A percentile compares a stretch with the other conserved stretches of the same genome.
These are phyloP conservation scores for Potamilus streckersoni DNA, from an alignment of 1,140 invertebrate species.

Conservation along the genomic window DNA sequence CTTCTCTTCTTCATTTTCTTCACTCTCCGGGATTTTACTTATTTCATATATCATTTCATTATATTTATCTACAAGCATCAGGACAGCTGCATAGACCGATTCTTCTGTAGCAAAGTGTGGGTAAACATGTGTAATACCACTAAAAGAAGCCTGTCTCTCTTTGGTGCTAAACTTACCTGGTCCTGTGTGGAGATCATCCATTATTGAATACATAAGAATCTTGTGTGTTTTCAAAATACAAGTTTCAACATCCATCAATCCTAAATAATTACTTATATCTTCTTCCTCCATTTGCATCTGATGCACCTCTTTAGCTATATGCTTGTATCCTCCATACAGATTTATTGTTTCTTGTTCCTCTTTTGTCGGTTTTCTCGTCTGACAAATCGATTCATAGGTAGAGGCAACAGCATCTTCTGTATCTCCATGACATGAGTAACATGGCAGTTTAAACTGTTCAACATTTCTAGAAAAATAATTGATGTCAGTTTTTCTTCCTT, in stretches of 20 bases:
- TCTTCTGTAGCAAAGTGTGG: not conserved
- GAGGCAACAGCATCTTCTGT: not conserved
- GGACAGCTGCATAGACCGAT: not conserved
- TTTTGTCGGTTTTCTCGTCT: not conserved
- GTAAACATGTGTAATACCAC: not conserved
- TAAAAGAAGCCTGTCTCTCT: not conserved
- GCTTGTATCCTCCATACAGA: slow-evolving; percentile 6
- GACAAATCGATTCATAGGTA: not conserved
- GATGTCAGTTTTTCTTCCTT: not conserved
- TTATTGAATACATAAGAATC: slow-evolving; percentile 4
- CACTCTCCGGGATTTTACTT: not conserved
- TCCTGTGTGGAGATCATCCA: not conserved
- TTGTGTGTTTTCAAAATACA: not conserved
- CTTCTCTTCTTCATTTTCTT: not conserved
- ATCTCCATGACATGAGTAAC: too few species aligned
- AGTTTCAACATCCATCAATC: slow-evolving; percentile 7
- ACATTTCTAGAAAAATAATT: not conserved
- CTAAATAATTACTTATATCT: not conserved
- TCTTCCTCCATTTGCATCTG: not conserved
- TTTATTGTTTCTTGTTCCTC: slow-evolving; percentile 6
- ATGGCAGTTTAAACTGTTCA: not conserved
- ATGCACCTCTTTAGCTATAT: slow-evolving; percentile 2
- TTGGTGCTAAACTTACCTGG: slow-evolving; percentile 9
- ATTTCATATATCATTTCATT: slow-evolving; percentile 1
- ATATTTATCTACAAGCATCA: slow-evolving; percentile 5